A percentile compares a stretch with the other conserved stretches of the same genome.
Conservation (phyloP, 2,888 invertebrate genomes). For the Maniola hyperantus region DNA sequence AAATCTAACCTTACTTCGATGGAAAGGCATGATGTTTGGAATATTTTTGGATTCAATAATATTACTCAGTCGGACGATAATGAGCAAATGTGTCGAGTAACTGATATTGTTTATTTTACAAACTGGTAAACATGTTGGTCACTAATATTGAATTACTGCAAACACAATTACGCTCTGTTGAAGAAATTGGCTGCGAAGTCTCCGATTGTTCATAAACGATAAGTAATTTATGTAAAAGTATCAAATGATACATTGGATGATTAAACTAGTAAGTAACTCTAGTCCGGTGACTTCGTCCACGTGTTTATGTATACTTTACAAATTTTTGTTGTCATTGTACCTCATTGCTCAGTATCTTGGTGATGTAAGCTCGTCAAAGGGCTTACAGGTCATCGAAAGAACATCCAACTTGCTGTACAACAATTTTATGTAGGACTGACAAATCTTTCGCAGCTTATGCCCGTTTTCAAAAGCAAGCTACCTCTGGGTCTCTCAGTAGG, state of each 20-base stretch:
- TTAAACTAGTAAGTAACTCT: background rate
- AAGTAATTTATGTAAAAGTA: conserved; percentile 2
- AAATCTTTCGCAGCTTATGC: too few species aligned
- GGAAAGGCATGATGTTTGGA: too few species aligned
- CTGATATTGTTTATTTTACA: conserved; percentile 16
- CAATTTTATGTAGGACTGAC: too few species aligned
- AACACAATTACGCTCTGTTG: conserved; percentile 13
- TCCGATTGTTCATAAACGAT: conserved; percentile 2
- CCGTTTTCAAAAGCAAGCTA: too few species aligned
- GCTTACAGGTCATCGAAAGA: too few species aligned
- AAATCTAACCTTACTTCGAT: too few species aligned
- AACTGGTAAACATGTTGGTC: conserved; percentile 14
- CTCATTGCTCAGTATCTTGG: too few species aligned
- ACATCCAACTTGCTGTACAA: too few species aligned
- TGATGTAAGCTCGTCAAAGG: too few species aligned
- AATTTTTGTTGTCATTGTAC: too few species aligned
- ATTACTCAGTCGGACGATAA: background rate
- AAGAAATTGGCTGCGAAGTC: conserved; percentile 7
- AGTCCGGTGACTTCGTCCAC: background rate
- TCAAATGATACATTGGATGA: conserved; percentile 9
- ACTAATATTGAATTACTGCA: conserved; percentile 13
- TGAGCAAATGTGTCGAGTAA: conserved; percentile 7
- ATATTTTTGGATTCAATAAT: background rate
- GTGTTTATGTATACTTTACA: background rate
- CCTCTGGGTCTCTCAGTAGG: too few species aligned